Evolutionary conservation across 2,888 invertebrate genomes (phyloP).

Genomic region (Eupeodes latifasciatus): DNA sequence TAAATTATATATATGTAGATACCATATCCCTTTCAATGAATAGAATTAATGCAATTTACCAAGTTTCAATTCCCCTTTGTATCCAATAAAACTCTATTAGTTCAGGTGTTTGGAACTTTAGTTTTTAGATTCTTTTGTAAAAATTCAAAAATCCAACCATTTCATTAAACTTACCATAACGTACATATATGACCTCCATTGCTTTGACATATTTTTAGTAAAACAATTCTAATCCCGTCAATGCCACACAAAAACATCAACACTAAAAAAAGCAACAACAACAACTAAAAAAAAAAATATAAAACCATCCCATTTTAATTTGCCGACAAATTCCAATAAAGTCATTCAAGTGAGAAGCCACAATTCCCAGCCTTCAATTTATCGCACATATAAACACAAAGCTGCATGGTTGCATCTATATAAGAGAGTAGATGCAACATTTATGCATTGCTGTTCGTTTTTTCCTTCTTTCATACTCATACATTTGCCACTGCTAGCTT

Average conservation of each 20-base stretch:
- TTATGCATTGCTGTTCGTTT: conserved; percentile 6
- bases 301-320: conserved; percentile 26
- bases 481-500: background rate
- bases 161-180: background rate
- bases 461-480: background rate
- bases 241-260: conserved; percentile 34
- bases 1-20: too few species aligned
- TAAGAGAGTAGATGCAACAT: conserved; percentile 11
- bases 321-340: conserved; percentile 66
- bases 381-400: conserved; percentile 34
- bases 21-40: too few species aligned
- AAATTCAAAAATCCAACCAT: too few species aligned
- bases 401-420: background rate
- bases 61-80: too few species aligned
- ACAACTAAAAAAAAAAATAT: too few species aligned
- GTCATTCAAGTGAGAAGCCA: conserved; percentile 69
- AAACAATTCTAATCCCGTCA: conserved; percentile 34
- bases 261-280: too few species aligned
- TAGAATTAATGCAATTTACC: too few species aligned
- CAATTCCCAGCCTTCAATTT: conserved; percentile 65
- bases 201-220: conserved; percentile 31
- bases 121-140: too few species aligned
- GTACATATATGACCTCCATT: background rate
- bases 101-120: too few species aligned
- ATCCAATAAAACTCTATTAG: too few species aligned